These are phyloP conservation scores for Sitta carolinensis DNA, from an alignment of 2,797 vertebrate species.

Conservation along the genomic window DNA sequence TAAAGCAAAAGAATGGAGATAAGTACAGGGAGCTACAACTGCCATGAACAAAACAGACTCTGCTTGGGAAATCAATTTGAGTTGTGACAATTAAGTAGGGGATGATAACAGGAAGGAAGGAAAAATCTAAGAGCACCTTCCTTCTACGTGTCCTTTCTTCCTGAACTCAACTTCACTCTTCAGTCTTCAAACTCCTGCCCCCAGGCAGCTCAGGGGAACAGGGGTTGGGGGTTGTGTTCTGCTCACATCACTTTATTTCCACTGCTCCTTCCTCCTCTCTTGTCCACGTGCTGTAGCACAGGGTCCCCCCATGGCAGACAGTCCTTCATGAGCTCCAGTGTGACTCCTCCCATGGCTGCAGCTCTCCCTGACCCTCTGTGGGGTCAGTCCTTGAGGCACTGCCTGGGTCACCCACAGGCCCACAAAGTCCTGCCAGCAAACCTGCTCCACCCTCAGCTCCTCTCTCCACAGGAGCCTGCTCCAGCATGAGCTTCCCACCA, in stretches of 20 bases:
- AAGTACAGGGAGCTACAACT: background rate
- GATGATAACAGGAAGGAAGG: background rate
- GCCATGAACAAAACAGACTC: background rate
- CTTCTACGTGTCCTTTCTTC: background rate
- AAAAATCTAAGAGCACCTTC: background rate
- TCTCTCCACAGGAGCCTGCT: background rate
- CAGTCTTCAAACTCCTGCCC: background rate
- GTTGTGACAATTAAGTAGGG: background rate
- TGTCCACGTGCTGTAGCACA: rapidly evolving
- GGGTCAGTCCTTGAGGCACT: background rate
- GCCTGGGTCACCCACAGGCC: background rate
- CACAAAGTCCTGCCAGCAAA: background rate
- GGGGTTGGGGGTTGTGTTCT: background rate
- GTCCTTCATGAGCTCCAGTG: background rate
- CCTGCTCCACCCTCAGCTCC: background rate
- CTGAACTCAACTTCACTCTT: background rate
- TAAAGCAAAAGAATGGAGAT: background rate
- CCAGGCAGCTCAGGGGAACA: rapidly evolving
- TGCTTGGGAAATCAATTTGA: background rate
- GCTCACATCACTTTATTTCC: background rate
- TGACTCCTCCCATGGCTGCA: background rate
- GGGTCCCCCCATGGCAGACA: background rate
- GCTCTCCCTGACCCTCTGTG: background rate
- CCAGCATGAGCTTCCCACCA: background rate
- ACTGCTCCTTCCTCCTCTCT: background rate